Evolutionary conservation across 2,113 vertebrate genomes (phyloP).

Genomic region (Pelusios castaneus): DNA sequence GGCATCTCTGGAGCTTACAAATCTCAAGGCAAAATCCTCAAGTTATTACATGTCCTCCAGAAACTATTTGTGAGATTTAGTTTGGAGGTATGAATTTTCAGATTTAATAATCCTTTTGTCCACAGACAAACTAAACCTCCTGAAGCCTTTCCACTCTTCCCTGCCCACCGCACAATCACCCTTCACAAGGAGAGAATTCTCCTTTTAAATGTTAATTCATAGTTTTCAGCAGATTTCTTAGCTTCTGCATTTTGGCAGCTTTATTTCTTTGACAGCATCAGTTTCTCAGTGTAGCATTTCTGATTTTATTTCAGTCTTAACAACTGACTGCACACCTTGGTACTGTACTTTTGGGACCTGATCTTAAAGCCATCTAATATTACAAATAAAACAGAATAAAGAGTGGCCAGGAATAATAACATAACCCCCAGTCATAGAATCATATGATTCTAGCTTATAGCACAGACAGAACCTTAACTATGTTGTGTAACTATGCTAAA

Average conservation of each 20-base stretch:
- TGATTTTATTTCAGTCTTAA: background rate
- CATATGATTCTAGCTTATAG: conserved; percentile 3
- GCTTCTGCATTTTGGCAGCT: background rate
- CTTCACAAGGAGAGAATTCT: background rate
- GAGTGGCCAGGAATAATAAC: background rate
- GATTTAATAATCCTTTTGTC: background rate
- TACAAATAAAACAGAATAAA: conserved; percentile 30
- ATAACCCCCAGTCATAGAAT: background rate
- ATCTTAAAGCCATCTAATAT: conserved; percentile 16
- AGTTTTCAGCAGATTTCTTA: background rate
- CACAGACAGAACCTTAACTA: background rate
- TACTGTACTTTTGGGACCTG: background rate
- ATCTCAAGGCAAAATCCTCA: background rate
- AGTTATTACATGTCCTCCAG: background rate
- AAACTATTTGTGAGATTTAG: no score
- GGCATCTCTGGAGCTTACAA: background rate
- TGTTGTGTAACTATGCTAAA: background rate
- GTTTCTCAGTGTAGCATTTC: background rate
- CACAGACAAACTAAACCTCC: background rate
- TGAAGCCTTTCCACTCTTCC: background rate
- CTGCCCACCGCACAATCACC: background rate
- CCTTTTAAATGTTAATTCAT: conserved; percentile 15
- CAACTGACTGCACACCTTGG: background rate
- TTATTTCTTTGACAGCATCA: conserved; percentile 5
- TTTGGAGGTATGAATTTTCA: no score